Conservation (phyloP, 2,888 invertebrate species). For the Ormyrus pomaceus region DNA sequence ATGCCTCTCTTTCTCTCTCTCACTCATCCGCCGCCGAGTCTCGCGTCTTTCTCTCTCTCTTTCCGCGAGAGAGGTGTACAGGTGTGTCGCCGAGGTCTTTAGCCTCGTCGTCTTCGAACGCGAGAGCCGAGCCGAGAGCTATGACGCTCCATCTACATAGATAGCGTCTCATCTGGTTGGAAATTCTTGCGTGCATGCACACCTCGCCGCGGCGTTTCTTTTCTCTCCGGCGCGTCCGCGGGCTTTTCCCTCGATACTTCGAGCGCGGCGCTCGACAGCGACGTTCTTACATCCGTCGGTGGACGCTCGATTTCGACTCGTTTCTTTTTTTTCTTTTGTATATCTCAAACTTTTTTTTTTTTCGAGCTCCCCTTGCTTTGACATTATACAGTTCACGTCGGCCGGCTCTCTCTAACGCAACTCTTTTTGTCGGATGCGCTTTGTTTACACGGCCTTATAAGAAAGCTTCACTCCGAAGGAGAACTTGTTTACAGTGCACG, state of each 20-base stretch:
- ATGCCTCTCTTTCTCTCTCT: slow-evolving; percentile 15
- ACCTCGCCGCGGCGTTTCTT: neutral
- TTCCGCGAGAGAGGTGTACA: slow-evolving; percentile 53
- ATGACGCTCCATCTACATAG: slow-evolving; percentile 6
- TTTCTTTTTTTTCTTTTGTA: neutral
- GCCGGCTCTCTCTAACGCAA: neutral
- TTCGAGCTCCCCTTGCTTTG: slow-evolving; percentile 10
- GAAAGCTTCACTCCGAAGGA: slow-evolving; percentile 14
- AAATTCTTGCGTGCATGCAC: neutral
- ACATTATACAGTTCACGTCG: slow-evolving; percentile 13
- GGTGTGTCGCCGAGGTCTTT: slow-evolving; percentile 67
- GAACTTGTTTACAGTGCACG: slow-evolving; percentile 36
- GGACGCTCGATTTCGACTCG: slow-evolving; percentile 17
- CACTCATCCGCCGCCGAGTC: neutral
- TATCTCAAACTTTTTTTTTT: neutral
- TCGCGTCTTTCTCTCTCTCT: neutral
- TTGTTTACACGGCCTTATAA: slow-evolving; percentile 44
- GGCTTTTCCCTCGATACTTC: neutral
- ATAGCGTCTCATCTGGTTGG: neutral
- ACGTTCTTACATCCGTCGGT: neutral
- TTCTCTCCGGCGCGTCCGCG: neutral
- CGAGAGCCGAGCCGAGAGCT: neutral
- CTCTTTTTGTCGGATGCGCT: slow-evolving; percentile 13
- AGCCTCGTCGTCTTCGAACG: slow-evolving; percentile 59
- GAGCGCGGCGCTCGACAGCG: neutral